phyloP scores from a whole-genome alignment of 2,797 vertebrate genomes.

The Lerista edwardsae region DNA sequence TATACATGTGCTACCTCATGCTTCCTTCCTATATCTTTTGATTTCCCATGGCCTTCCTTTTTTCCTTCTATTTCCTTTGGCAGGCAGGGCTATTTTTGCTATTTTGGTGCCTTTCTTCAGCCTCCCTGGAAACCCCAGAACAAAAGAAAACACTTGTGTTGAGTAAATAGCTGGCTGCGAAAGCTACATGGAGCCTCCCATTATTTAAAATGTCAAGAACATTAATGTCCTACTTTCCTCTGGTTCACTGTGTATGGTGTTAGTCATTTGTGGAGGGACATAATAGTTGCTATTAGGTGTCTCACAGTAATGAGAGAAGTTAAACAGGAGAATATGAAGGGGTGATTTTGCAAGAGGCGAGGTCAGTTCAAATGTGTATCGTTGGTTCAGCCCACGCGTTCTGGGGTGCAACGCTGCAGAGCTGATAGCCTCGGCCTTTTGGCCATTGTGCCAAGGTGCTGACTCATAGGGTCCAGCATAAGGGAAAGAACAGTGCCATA shows the following conservation, averaged over 20 bases:
- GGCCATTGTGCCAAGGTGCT: too few species aligned
- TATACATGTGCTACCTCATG: not conserved
- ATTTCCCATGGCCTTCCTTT: accelerated
- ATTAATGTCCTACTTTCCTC: not conserved
- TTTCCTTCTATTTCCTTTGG: not conserved
- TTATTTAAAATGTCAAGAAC: not conserved
- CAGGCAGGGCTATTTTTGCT: not conserved
- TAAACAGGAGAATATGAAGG: not conserved
- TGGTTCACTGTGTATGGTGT: not conserved
- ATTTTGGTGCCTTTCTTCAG: not conserved
- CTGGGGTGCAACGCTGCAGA: not conserved
- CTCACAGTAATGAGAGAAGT: not conserved
- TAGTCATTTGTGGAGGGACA: conserved; percentile 11
- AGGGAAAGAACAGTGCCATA: too few species aligned
- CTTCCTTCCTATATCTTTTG: not conserved
- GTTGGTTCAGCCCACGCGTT: not conserved
- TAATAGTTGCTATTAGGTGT: not conserved
- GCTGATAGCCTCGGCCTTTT: not conserved
- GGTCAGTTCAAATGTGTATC: not conserved
- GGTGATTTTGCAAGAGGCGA: not conserved
- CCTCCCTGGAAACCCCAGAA: not conserved
- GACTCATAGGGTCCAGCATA: too few species aligned
- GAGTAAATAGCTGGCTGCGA: not conserved
- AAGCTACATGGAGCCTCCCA: accelerated
- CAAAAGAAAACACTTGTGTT: not conserved